Base-by-base conservation (phyloP, 2,113 vertebrate genomes). In the Gyps fulvus region DNA sequence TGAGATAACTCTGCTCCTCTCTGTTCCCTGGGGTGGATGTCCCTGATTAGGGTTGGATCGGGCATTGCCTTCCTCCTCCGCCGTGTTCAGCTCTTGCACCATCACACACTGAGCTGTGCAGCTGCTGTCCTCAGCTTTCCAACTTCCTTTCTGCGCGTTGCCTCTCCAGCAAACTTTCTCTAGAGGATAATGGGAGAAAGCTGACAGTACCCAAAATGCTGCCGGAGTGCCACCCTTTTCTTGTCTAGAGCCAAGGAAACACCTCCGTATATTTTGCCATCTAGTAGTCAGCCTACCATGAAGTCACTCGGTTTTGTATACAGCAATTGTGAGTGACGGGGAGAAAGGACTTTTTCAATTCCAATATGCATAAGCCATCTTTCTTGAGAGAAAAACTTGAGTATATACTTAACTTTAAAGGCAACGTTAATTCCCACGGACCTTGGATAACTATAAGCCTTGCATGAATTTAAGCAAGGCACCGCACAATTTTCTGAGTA, bases 81-180 rank as follows among this genome's bases (percentile, higher is more conserved):
- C 47, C 4, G 6, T 11, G 11, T 16, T 32, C 0, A 0, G 59
- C 23, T 85, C 59, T 83, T 43, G 13, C 23, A 19, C 11, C 42
- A 50, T 25, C n/a, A 32, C 70, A 50, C n/a, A 9, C 32, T 59
- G 66, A 69, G 54, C 38, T 42, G 23, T 38, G 40, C 55, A 69
- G 63, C 59, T 69, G 40, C 79, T 42, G 21, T 18, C 50, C 69
- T 70, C 78, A 62, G 26, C 57, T 67, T 74, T 71, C 49, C 22
- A 6, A 0, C 26, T 36, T 29, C 32, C 27, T 40, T 69, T 77
- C 47, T 52, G 10, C 32, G 40, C 2, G 9, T 65, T 91, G n/a
- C 19, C 22, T 72, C 43, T 52, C 36, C 26, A 61, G 34, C 10
- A 65, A 66, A 40, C 19, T 47, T 71, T 61, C 25, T 38, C 45